phyloP scores from a whole-genome alignment of 1,140 invertebrate species.

The Apis dorsata region DNA sequence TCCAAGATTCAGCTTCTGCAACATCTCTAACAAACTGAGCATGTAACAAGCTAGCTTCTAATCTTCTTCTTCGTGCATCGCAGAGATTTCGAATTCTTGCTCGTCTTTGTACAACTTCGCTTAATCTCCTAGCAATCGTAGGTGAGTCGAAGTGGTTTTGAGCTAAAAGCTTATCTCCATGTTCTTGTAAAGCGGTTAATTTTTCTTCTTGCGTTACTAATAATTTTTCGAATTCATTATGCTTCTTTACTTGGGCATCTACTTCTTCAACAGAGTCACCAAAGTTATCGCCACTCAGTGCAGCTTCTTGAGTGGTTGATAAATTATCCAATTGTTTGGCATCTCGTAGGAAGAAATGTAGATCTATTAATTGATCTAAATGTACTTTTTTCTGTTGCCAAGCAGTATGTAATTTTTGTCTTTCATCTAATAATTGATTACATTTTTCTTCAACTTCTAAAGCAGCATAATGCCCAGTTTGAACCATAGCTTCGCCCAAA shows the following conservation, averaged over 20 bases:
- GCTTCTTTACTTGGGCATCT: constrained; percentile 91
- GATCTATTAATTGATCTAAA: constrained; percentile 95
- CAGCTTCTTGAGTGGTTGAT: constrained; percentile 93
- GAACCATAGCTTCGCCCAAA: constrained; percentile 91
- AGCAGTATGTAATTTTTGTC: constrained; percentile 88
- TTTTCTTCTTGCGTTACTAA: constrained; percentile 93
- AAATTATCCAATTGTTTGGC: constrained; percentile 95
- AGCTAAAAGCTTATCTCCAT: constrained; percentile 92
- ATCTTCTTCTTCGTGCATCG: constrained; percentile 82
- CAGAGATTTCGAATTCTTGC: constrained; percentile 86
- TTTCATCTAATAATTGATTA: constrained; percentile 87
- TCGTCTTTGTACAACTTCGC: constrained; percentile 86
- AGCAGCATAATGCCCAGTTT: constrained; percentile 91
- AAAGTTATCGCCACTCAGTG: constrained; percentile 82
- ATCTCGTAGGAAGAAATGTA: constrained; percentile 97
- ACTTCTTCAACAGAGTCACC: constrained; percentile 92
- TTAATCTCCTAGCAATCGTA: constrained; percentile 87
- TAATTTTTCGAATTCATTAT: constrained; percentile 94
- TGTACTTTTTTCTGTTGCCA: constrained; percentile 95
- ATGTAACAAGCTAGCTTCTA: constrained; percentile 91
- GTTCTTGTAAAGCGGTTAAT: constrained; percentile 89
- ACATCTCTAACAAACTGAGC: constrained; percentile 95
- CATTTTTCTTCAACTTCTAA: constrained; percentile 90
- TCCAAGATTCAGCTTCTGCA: constrained; percentile 93
- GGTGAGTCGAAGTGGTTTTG: constrained; percentile 97